A percentile compares a stretch with the other conserved stretches of the same genome.
Evolutionary conservation across 2,113 vertebrate species (phyloP).

Genomic region (Potamarius usumacintae): DNA sequence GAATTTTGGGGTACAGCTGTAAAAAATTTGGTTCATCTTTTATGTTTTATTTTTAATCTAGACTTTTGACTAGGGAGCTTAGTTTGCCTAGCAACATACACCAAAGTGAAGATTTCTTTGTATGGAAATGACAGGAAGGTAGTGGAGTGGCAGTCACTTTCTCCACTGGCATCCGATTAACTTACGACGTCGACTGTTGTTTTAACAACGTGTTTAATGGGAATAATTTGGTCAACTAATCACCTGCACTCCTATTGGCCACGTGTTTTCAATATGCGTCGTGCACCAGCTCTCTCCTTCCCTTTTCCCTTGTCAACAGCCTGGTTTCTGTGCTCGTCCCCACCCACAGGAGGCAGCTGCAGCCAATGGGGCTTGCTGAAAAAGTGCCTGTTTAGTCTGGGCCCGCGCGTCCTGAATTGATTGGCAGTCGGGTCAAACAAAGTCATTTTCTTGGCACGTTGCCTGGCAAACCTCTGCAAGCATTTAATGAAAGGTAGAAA

Average conservation of each 20-base stretch:
- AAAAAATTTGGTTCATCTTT: neutral
- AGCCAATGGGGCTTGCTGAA: slow-evolving; percentile 85
- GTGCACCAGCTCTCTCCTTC: slow-evolving; percentile 48
- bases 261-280: slow-evolving; percentile 22
- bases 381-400: slow-evolving; percentile 92
- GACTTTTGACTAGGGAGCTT: slow-evolving; percentile 19
- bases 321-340: slow-evolving; percentile 47
- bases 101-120: slow-evolving; percentile 16
- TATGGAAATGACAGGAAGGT: slow-evolving; percentile 4
- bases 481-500: slow-evolving; percentile 77
- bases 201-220: slow-evolving; percentile 23
- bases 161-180: slow-evolving; percentile 2
- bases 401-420: slow-evolving; percentile 86
- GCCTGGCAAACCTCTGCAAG: slow-evolving; percentile 85
- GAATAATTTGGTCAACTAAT: slow-evolving; percentile 18
- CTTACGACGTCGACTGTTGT: slow-evolving; percentile 8
- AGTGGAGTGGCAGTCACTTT: neutral
- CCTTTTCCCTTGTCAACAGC: slow-evolving; percentile 55
- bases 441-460: slow-evolving; percentile 85
- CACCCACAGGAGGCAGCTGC: slow-evolving; percentile 81
- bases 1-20: neutral
- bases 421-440: slow-evolving; percentile 96
- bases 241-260: slow-evolving; percentile 40
- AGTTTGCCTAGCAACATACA: slow-evolving; percentile 48
- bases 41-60: neutral